A percentile compares a stretch with the other conserved stretches of the same genome.
These are phyloP conservation scores for Platerodrilus igneus DNA, from an alignment of 2,888 invertebrate species.

Conservation along the genomic window DNA sequence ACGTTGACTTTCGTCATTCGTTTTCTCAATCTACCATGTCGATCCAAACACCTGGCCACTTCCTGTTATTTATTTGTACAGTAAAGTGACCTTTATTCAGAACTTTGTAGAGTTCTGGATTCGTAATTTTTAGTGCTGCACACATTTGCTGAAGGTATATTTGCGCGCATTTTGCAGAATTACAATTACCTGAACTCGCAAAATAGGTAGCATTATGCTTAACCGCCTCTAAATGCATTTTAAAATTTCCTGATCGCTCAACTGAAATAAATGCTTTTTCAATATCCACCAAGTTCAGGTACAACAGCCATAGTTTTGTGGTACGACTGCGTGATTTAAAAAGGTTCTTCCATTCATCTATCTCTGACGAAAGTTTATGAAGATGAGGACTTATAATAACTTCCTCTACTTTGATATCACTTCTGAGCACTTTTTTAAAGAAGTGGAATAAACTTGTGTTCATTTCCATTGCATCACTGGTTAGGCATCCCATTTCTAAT, in stretches of 20 bases:
- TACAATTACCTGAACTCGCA: too few species aligned
- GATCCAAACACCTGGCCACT: too few species aligned
- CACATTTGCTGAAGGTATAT: too few species aligned
- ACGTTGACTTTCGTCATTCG: neutral
- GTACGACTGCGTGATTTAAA: neutral
- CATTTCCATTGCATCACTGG: neutral
- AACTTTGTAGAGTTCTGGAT: too few species aligned
- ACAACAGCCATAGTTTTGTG: neutral
- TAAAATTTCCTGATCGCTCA: slow-evolving; percentile 1
- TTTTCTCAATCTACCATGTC: neutral
- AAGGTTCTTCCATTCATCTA: neutral
- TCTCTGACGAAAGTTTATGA: neutral
- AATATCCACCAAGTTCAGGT: neutral
- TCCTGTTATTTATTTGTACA: too few species aligned
- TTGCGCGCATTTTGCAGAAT: too few species aligned
- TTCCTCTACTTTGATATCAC: neutral
- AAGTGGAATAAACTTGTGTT: neutral
- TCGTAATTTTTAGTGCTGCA: too few species aligned
- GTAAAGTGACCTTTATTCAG: too few species aligned
- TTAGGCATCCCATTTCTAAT: neutral
- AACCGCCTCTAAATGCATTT: neutral
- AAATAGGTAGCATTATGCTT: neutral
- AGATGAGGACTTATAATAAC: neutral
- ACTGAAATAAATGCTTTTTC: neutral
- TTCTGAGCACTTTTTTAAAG: neutral